Percentiles rank a stretch among this genome's conserved stretches.
Conservation (phyloP, 2,888 invertebrate genomes). For the Aphodius sticticus region DNA sequence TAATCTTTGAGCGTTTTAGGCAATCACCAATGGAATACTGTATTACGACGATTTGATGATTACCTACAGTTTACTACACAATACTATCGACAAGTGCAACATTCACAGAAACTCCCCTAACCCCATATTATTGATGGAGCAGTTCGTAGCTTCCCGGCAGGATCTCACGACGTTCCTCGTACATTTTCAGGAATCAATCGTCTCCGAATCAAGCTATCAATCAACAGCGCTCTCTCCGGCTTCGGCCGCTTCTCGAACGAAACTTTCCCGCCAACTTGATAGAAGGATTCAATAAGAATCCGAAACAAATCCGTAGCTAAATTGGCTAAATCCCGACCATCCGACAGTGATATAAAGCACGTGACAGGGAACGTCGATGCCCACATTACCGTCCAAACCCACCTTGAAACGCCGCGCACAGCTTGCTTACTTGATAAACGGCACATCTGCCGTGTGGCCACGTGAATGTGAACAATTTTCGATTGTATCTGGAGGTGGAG, state of each 20-base stretch:
- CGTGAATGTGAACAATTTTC: neutral
- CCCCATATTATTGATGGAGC: neutral
- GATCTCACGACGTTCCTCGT: neutral
- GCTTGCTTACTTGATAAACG: neutral
- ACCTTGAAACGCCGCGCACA: neutral
- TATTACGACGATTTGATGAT: no score
- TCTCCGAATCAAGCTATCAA: neutral
- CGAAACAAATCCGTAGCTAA: slow-evolving; percentile 4
- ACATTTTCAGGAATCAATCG: slow-evolving; percentile 4
- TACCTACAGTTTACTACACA: no score
- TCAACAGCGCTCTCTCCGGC: neutral
- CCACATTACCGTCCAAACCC: neutral
- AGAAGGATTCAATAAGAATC: slow-evolving; percentile 4
- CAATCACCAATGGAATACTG: no score
- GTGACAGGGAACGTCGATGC: neutral
- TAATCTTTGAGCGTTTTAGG: no score
- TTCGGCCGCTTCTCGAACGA: slow-evolving; percentile 4
- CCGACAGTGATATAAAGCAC: neutral
- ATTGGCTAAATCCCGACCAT: neutral
- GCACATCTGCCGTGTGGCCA: neutral
- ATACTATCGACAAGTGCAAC: no score
- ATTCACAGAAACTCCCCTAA: neutral
- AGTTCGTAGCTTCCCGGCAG: neutral
- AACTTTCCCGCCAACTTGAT: neutral
- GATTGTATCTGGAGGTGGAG: neutral